Conservation (phyloP, 2,888 invertebrate species). For the Synergus japonicus region DNA sequence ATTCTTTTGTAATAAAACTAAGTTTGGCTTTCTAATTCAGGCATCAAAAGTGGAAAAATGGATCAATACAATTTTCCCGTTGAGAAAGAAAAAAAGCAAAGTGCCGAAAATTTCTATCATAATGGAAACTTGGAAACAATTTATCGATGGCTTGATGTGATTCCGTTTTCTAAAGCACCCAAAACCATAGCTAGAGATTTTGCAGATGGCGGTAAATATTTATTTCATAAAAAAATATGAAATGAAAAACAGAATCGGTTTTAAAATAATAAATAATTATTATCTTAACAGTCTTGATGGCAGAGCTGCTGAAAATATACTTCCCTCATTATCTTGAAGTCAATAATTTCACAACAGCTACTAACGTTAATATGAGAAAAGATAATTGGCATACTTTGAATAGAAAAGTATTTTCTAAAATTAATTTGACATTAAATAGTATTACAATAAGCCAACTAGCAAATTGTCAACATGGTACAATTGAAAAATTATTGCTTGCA, state of each 20-base stretch:
- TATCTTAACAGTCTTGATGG: constrained; percentile 29
- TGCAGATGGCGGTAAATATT: constrained; percentile 34
- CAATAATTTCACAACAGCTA: constrained; percentile 11
- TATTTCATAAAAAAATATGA: background rate
- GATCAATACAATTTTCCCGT: constrained; percentile 8
- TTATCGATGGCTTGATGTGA: background rate
- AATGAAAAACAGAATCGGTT: background rate
- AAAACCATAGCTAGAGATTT: constrained; percentile 32
- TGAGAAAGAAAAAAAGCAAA: constrained; percentile 37
- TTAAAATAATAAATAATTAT: background rate
- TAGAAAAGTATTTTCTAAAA: constrained; percentile 75
- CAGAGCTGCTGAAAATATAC: constrained; percentile 20
- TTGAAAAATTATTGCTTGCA: constrained; percentile 19
- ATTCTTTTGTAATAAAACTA: background rate
- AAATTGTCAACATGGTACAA: constrained; percentile 26
- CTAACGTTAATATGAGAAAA: constrained; percentile 6
- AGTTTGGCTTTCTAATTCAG: background rate
- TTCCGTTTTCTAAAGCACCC: constrained; percentile 20
- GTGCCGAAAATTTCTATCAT: background rate
- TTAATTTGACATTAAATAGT: constrained; percentile 22
- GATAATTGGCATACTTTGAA: constrained; percentile 28
- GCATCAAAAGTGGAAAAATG: constrained; percentile 9
- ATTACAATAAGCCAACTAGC: constrained; percentile 19
- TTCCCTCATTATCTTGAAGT: constrained; percentile 16
- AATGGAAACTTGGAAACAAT: constrained; percentile 17